Base-by-base conservation (phyloP, 2,888 invertebrate genomes). In the Fissipunctia ypsillon region DNA sequence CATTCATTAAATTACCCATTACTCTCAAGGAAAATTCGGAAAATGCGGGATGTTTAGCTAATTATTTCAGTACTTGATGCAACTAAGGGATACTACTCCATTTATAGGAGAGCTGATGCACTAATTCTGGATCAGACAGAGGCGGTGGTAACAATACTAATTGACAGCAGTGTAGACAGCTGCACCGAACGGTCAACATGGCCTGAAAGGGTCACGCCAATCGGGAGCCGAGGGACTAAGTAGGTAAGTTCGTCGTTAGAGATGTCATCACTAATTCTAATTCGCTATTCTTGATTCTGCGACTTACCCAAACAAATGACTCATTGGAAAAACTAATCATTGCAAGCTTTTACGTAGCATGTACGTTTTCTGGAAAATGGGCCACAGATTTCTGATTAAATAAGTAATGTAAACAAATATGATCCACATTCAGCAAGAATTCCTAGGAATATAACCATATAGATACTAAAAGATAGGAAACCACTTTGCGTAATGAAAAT, bases 401-500 rank as follows among this genome's bases (percentile, higher is more conserved):
- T 38, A 25, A 61, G 25, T 54, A 41, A 60, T 41, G 19, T 25
- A 41, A 64, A 71, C 16, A 43, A 35, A 28, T 25, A 65, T 61
- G 25, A 50, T 54, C n/a, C 28, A 61, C 9, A 25, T 38, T 43
- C 35, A 54, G 59, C 45, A 60, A 60, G 56, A 57, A 80, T 77
- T 63, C 48, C 65, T 59, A 74, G 65, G 59, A 69, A 78, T 69
- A 74, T 78, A 73, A 75, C 63, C 75, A 65, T 76, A 70, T n/a
- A n/a, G n/a, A n/a, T 69, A 43, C 76, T 16, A 48, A 22, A 83
- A 81, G 66, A 74, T 76, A 74, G 75, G 76, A 69, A 75, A 82
- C 81, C 88, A 85, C 86, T 87, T 81, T 57, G 57, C 73, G 61
- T 86, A 86, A 87, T 88, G 86, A 84, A 84, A 84, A 84, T 83